These are phyloP conservation scores for Caenorhabditis sp. DNA, from an alignment of 2,888 invertebrate genomes.

Conservation along the genomic window DNA sequence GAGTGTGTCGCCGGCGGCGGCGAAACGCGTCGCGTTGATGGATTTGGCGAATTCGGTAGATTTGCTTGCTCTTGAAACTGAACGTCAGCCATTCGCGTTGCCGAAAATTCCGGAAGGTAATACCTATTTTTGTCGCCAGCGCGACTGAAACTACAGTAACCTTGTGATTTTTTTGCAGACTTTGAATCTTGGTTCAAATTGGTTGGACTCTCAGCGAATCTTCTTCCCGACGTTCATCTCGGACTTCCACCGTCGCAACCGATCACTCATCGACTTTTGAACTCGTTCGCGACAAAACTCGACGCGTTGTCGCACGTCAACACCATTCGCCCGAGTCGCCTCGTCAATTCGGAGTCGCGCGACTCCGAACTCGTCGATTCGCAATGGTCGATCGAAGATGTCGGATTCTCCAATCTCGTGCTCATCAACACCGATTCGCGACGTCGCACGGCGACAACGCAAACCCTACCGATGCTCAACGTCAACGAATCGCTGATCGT, in stretches of 20 bases:
- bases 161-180: constrained; percentile 33
- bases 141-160: not conserved
- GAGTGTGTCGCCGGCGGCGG: constrained; percentile 31
- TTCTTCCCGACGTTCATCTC: constrained; percentile 33
- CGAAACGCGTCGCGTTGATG: constrained; percentile 15
- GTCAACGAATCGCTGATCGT: constrained; percentile 16
- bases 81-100: constrained; percentile 18
- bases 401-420: constrained; percentile 41
- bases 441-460: not conserved
- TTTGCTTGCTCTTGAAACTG: constrained; percentile 29
- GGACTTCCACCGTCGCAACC: constrained; percentile 21
- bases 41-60: constrained; percentile 20
- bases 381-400: constrained; percentile 38
- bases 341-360: constrained; percentile 10
- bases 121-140: not conserved
- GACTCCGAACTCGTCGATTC: not conserved
- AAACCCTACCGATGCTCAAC: constrained; percentile 13
- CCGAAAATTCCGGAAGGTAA: constrained; percentile 21
- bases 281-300: constrained; percentile 29
- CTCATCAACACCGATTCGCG: constrained; percentile 17
- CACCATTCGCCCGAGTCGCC: constrained; percentile 15
- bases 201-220: constrained; percentile 29
- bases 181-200: constrained; percentile 43
- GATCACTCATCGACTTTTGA: constrained; percentile 26
- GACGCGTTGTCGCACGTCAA: constrained; percentile 27